Conservation (phyloP, 2,113 vertebrate genomes). For the Dipodomys ordii region DNA sequence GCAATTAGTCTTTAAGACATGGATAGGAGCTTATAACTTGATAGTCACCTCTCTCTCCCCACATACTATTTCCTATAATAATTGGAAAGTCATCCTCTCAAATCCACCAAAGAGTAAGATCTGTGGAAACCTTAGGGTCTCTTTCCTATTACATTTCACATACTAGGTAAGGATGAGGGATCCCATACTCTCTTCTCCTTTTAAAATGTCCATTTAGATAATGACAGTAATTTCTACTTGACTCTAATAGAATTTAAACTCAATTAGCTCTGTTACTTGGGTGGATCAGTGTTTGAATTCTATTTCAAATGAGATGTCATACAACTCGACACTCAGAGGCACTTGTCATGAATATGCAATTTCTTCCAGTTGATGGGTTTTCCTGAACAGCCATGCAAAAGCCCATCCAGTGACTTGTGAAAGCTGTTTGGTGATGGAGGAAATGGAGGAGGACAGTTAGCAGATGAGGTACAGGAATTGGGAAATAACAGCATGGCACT, state of each 20-base stretch:
- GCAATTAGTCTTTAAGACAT: conserved; percentile 13
- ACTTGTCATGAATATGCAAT: neutral
- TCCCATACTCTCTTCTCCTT: neutral
- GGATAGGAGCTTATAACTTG: neutral
- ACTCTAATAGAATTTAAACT: conserved; percentile 40
- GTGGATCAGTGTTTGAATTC: neutral
- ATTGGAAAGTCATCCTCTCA: neutral
- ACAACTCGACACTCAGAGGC: neutral
- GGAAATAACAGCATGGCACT: neutral
- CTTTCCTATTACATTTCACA: neutral
- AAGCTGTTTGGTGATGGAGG: conserved; percentile 9
- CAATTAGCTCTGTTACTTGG: neutral
- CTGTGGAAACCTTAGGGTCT: neutral
- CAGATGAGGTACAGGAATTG: conserved; percentile 19
- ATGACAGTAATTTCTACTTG: conserved; percentile 70
- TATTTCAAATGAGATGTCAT: conserved; percentile 36
- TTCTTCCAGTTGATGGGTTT: conserved; percentile 38
- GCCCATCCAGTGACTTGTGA: neutral
- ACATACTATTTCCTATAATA: neutral
- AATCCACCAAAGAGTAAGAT: neutral
- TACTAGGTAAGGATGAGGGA: neutral
- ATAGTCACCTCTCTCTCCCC: neutral
- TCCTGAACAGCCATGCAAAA: conserved; percentile 13
- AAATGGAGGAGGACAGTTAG: conserved; percentile 16
- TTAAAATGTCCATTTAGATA: conserved; percentile 37